Base-by-base conservation (phyloP, 2,888 invertebrate genomes). In the Acleris laterana region DNA sequence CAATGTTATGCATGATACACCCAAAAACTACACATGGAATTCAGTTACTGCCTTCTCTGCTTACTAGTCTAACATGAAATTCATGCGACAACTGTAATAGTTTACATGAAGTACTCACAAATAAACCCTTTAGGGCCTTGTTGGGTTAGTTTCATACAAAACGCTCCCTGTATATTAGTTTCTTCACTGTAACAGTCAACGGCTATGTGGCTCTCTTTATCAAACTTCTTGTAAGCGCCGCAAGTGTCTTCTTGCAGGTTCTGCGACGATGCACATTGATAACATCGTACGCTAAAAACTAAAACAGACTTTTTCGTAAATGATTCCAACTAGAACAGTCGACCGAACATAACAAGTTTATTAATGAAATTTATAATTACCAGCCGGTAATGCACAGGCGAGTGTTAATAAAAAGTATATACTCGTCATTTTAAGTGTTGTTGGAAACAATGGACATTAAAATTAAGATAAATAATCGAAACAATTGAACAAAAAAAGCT, bases 121-220 rank as follows among this genome's bases (percentile, higher is more conserved):
- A 98, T 97, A 82, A 98, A 98, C 71, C 98, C 98, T 83, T 96
- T 95, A 0, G 98, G 98, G 67, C 99, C 97, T 84, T 99, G 99
- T 78, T 98, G 97, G 1, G 97, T 96, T 25, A 97, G 94, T 93
- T 99, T 99, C 94, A 98, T 97, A 85, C 99, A 99, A 87, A 99
- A 99, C 3, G 98, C 97, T 7, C 99, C 99, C 22, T 98, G 98
- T 91, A 97, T 97, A 72, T 97, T 95, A 49, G 98, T 98, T 85
- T 99, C 98, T 81, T 98, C 98, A 81, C 97, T 98, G 80, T 96
- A 97, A 84, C 99, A 99, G 79, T 99, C 98, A 2, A 98, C 96
- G 11, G 98, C 95, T 73, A 98, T 97, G 83, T 99, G 97, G 71
- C 96, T 95, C 16, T 96, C 94, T 75, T 94, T 95, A 82, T 99